Conservation (phyloP, 2,797 vertebrate species). For the Sebastes baramenuke region DNA sequence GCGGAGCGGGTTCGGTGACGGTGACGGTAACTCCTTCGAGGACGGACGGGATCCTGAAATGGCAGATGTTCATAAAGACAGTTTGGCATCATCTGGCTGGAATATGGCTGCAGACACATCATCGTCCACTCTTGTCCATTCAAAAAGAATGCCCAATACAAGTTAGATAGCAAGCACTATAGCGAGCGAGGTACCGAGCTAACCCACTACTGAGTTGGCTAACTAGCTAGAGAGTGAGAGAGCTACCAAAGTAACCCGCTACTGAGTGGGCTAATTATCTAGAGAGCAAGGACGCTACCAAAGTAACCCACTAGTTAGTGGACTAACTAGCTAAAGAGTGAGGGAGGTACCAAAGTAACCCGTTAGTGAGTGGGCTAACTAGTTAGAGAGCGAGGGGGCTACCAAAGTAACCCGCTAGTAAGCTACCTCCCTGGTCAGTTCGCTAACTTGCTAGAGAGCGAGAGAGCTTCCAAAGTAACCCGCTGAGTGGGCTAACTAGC, state of each 20-base stretch:
- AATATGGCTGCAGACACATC: neutral
- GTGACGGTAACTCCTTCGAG: neutral
- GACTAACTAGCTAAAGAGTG: neutral
- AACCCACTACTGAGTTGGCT: neutral
- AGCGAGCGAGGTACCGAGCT: neutral
- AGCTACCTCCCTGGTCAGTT: no score
- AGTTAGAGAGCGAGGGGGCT: fast-evolving
- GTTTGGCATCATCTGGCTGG: constrained; percentile 9
- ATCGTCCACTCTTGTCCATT: neutral
- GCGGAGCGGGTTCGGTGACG: neutral
- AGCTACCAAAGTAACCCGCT: neutral
- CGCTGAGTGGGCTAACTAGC: neutral
- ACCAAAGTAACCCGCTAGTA: fast-evolving
- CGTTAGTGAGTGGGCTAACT: neutral
- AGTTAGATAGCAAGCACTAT: neutral
- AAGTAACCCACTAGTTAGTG: neutral
- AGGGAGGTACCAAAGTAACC: no score
- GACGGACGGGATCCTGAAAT: neutral
- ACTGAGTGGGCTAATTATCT: neutral
- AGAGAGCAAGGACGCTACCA: neutral
- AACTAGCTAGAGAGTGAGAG: neutral
- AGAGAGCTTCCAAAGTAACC: neutral
- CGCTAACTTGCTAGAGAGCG: neutral
- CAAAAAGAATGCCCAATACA: neutral
- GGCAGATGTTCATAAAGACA: constrained; percentile 48